Conservation (phyloP, 92 coral and sea anemone species). For the Paragorgia papillata region DNA sequence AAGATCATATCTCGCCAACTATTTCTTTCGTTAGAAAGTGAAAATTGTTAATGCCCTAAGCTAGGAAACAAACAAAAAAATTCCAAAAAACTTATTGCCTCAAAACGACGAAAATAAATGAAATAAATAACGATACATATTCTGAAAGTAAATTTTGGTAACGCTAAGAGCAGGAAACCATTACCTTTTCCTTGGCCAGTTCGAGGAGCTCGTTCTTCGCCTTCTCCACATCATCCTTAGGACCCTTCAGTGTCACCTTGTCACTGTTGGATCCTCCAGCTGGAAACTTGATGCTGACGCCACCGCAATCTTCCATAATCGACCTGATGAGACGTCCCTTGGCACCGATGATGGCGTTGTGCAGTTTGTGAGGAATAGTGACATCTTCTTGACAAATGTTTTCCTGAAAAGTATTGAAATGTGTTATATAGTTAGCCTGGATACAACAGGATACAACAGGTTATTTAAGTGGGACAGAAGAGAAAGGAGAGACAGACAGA, state of each 20-base stretch:
- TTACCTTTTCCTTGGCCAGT: conserved; percentile 87
- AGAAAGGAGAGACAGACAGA: too few species aligned
- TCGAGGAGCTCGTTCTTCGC: conserved; percentile 89
- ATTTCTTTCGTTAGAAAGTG: too few species aligned
- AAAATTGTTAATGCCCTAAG: too few species aligned
- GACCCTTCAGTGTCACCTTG: conserved; percentile 90
- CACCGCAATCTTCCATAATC: conserved; percentile 99
- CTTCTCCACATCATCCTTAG: conserved; percentile 97
- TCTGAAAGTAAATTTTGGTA: too few species aligned
- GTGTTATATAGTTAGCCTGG: background rate
- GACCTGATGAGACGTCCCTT: conserved; percentile 96
- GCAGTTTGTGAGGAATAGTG: conserved; percentile 77
- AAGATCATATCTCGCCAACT: too few species aligned
- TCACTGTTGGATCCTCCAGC: conserved; percentile 93
- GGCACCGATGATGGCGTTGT: conserved; percentile 95
- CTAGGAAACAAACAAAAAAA: too few species aligned
- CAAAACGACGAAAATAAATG: too few species aligned
- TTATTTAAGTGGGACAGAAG: too few species aligned
- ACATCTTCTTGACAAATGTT: conserved; percentile 79
- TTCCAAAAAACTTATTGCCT: too few species aligned
- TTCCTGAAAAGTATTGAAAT: conserved; percentile 59
- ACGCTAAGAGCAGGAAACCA: background rate
- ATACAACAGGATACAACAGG: too few species aligned
- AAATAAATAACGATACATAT: too few species aligned
- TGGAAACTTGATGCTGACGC: conserved; percentile 94